Base-by-base conservation (phyloP, 1,140 invertebrate species). In the Phymorhynchus buccinoides region DNA sequence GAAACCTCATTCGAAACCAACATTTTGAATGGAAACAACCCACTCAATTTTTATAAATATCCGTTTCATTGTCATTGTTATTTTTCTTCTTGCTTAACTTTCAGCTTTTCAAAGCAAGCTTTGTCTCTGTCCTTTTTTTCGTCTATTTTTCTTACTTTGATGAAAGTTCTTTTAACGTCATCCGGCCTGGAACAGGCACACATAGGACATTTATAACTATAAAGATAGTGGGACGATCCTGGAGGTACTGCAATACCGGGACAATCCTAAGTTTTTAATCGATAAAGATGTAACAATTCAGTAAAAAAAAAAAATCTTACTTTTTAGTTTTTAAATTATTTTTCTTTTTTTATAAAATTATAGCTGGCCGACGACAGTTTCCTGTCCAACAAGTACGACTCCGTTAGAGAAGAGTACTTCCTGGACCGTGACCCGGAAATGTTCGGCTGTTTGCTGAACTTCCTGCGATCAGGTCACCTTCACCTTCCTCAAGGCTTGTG, bases 351-450 rank as follows among this genome's bases (percentile, higher is more conserved):
- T 62, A 82, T n/a, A n/a, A n/a, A n/a, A n/a, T n/a, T n/a, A n/a
- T n/a, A n/a, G 62, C 83, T 90, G 14, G 80, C 86, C 1, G 81
- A 90, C 80, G 77, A 85, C n/a, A 71, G 82, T 0, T 90, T 91
- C 77, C 83, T 90, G 66, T 16, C 84, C 35, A 42, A 68, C 44
- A 82, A 88, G 66, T 90, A 89, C 78, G 84, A 88, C 32, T 32
- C 62, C 9, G 97, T 98, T 91, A 96, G 96, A 89, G 96, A 97
- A 90, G 88, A 89, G 42, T 90, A 87, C 78, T 90, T 89, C 84
- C 89, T 90, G 52, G 89, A 90, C 62, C 83, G 88, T 35, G 87
- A 90, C 86, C 88, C 87, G 32, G 87, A 86, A 66, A 84, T 86
- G 82, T 90, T 90, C 48, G 48, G 85, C 18, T 88, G 85, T 3